Conservation (phyloP, 2,113 vertebrate species). For the Atlantisia rogersi region DNA sequence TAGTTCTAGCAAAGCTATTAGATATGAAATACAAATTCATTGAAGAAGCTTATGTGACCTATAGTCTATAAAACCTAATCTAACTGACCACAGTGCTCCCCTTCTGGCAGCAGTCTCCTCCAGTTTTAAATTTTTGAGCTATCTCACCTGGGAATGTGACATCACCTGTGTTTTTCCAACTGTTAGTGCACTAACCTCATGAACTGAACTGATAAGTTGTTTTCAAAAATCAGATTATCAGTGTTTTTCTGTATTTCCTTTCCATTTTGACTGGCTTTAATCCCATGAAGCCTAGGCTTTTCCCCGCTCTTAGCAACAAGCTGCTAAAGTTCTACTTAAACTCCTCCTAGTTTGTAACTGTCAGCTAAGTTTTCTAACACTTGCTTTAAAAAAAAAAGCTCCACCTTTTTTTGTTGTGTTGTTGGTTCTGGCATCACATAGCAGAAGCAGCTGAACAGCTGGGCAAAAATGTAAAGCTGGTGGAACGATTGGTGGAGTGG, state of each 20-base stretch:
- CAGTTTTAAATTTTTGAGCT: background rate
- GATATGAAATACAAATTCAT: background rate
- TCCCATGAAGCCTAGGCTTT: background rate
- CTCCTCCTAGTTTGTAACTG: background rate
- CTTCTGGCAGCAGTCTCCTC: background rate
- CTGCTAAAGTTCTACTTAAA: background rate
- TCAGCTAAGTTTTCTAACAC: slow-evolving; percentile 21
- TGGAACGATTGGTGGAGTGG: slow-evolving; percentile 96
- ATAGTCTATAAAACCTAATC: background rate
- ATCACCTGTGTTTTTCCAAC: background rate
- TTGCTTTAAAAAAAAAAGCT: slow-evolving; percentile 5
- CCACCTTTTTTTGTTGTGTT: slow-evolving; percentile 48
- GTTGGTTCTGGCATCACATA: slow-evolving; percentile 53
- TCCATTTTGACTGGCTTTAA: background rate
- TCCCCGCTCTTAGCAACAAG: background rate
- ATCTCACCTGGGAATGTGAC: background rate
- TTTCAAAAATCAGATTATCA: background rate
- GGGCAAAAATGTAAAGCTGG: slow-evolving; percentile 91
- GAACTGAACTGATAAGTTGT: background rate
- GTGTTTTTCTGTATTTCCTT: background rate
- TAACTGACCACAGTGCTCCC: background rate
- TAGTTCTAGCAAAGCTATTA: background rate
- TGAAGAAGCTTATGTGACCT: background rate
- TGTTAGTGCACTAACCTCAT: background rate
- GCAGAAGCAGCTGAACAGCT: slow-evolving; percentile 96